phyloP scores from a whole-genome alignment of 2,797 vertebrate genomes.

The Falco naumanni region DNA sequence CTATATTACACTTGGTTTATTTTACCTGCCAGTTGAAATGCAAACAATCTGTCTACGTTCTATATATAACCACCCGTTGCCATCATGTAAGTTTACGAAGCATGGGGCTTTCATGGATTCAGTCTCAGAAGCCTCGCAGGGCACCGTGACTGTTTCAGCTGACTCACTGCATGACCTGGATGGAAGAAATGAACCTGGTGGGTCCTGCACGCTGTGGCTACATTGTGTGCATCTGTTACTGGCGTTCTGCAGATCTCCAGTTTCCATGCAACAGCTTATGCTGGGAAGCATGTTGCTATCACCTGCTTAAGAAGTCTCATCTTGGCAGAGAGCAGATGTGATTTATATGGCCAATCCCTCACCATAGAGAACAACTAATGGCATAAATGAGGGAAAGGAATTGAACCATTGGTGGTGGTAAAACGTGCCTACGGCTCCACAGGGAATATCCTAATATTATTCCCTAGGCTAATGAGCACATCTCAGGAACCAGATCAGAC shows the following conservation, averaged over 20 bases:
- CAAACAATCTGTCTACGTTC: neutral
- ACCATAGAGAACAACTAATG: neutral
- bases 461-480: neutral
- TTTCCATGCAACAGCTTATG: neutral
- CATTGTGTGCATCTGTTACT: neutral
- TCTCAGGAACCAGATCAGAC: neutral
- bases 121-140: neutral
- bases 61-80: neutral
- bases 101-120: neutral
- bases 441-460: neutral
- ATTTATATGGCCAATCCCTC: neutral
- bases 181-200: neutral
- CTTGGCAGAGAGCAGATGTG: neutral
- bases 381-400: neutral
- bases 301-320: neutral
- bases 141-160: neutral
- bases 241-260: neutral
- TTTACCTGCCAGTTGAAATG: constrained; percentile 34
- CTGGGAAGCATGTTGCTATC: neutral
- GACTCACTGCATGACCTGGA: neutral
- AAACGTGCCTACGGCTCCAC: neutral
- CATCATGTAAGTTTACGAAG: neutral
- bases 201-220: neutral
- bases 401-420: neutral
- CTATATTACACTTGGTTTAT: neutral